Base-by-base conservation (phyloP, 2,888 invertebrate genomes). In the Sabatieria punctata region DNA sequence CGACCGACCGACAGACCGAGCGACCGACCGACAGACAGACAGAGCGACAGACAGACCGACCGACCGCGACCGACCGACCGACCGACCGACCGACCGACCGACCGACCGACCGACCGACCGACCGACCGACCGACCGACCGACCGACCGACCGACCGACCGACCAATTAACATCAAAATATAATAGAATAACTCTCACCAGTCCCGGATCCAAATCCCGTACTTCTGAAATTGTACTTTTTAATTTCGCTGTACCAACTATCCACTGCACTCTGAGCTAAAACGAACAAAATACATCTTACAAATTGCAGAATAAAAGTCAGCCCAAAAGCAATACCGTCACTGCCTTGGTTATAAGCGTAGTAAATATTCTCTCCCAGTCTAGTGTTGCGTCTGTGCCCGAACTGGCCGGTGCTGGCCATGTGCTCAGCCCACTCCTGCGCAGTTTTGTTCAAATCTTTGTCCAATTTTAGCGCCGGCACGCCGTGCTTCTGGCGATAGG, bases 161-260 rank as follows among this genome's bases (percentile, higher is more conserved):
- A n/a, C n/a, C n/a, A n/a, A n/a, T n/a, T n/a, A n/a, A 8, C 19
- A 22, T 2, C 22, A 44, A 22, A 19, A 6, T n/a, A n/a, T n/a
- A n/a, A n/a, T 27, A 23, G 30, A 35, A 30, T 30, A 13, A 13
- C 15, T 30, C 11, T 13, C 11, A 30, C 11, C 33, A n/a, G n/a
- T n/a, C n/a, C n/a, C n/a, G n/a, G n/a, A n/a, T n/a, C n/a, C n/a
- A n/a, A n/a, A n/a, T n/a, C n/a, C n/a, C n/a, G n/a, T n/a, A n/a
- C n/a, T n/a, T n/a, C 78, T 78, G 58, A 78, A 81, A 23, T 74
- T 73, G 63, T 76, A 78, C 35, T 77, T 74, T 57, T 78, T 78
- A 46, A 77, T 78, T 68, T 82, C 82, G 33, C 75, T 75, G 65
- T 82, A 82, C 82, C 82, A 82, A 63, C 75, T 77, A 2, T 78